Evolutionary conservation across 2,113 vertebrate genomes (phyloP).

Genomic region (Leuciscus idus): DNA sequence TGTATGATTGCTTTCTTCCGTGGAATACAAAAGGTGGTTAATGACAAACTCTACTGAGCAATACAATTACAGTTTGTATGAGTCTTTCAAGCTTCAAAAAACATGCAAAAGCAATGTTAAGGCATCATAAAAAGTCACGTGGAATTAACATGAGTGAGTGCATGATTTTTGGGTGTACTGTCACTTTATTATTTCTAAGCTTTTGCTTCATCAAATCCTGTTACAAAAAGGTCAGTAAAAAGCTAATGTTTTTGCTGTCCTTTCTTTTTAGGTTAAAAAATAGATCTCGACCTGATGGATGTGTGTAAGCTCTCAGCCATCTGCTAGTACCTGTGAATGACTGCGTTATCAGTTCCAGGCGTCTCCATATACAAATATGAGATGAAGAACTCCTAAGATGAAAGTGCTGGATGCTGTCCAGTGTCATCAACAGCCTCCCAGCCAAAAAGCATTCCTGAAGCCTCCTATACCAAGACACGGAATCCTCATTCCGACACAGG

Average conservation of each 20-base stretch:
- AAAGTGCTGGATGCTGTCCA: conserved; percentile 44
- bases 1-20: not conserved
- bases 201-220: not conserved
- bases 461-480: conserved; percentile 21
- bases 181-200: not conserved
- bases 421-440: conserved; percentile 41
- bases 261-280: conserved; percentile 10
- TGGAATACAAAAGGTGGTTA: not conserved
- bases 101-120: not conserved
- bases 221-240: conserved; percentile 3
- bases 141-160: not conserved
- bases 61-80: not conserved
- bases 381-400: conserved; percentile 46
- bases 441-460: conserved; percentile 41
- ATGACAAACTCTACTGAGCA: not conserved
- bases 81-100: not conserved
- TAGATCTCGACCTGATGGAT: conserved; percentile 2
- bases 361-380: conserved; percentile 42
- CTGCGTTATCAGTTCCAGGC: conserved; percentile 9
- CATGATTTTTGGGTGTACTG: not conserved
- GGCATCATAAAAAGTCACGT: not conserved
- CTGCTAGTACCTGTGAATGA: conserved; percentile 40
- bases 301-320: conserved; percentile 30
- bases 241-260: not conserved
- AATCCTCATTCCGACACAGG: not conserved